Evolutionary conservation across 2,888 invertebrate genomes (phyloP).

Genomic region (Zonitis immaculata): DNA sequence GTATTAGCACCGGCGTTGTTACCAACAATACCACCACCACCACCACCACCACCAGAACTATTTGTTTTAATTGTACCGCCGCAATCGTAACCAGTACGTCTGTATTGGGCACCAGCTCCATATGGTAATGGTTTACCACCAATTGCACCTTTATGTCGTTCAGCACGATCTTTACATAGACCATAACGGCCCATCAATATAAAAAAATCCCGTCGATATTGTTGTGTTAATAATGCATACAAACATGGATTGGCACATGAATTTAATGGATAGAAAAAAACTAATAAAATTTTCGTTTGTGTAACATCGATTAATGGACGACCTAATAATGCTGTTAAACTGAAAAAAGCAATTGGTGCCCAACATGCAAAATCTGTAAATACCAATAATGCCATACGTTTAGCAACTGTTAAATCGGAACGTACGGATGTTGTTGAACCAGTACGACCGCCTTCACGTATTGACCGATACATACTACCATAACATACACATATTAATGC

Average conservation of each 20-base stretch:
- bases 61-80: conserved; percentile 29
- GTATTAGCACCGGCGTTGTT: too few relatives aligned
- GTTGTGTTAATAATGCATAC: conserved; percentile 63
- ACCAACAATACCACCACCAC: too few relatives aligned
- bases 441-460: conserved; percentile 53
- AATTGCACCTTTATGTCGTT: conserved; percentile 49
- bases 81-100: conserved; percentile 27
- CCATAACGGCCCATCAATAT: conserved; percentile 52
- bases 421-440: conserved; percentile 48
- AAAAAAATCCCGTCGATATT: conserved; percentile 58
- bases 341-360: conserved; percentile 65
- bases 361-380: conserved; percentile 61
- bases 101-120: conserved; percentile 42
- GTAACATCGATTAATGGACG: conserved; percentile 57
- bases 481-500: conserved; percentile 60
- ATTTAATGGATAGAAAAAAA: conserved; percentile 66
- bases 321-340: conserved; percentile 60
- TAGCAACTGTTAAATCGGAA: conserved; percentile 55
- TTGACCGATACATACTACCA: conserved; percentile 58
- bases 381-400: conserved; percentile 63
- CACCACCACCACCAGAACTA: too few relatives aligned
- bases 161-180: conserved; percentile 47
- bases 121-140: conserved; percentile 46
- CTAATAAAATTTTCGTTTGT: conserved; percentile 55
- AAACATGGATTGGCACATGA: conserved; percentile 66